A percentile compares a stretch with the other conserved stretches of the same genome.
These are phyloP conservation scores for Protaetia brevitarsis DNA, from an alignment of 1,140 invertebrate species.

Conservation along the genomic window DNA sequence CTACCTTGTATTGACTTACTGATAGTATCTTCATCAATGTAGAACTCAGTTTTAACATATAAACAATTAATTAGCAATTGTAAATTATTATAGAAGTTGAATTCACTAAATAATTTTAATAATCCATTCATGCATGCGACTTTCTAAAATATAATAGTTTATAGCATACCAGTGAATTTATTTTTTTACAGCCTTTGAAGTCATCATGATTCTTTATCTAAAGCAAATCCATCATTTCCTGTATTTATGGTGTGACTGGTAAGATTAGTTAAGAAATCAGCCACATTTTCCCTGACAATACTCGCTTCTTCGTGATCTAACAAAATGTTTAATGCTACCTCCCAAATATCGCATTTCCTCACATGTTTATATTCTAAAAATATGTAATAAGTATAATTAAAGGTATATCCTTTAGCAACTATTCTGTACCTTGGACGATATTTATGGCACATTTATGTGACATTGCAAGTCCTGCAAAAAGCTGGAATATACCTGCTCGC, in stretches of 20 bases:
- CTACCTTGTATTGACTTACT: background rate
- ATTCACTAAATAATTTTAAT: background rate
- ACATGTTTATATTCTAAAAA: conserved; percentile 37
- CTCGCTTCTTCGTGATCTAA: conserved; percentile 47
- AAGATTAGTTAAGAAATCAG: conserved; percentile 47
- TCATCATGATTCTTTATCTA: no score
- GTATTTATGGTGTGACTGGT: conserved; percentile 30
- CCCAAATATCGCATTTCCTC: conserved; percentile 33
- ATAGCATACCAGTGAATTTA: background rate
- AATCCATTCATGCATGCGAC: background rate
- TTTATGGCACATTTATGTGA: conserved; percentile 46
- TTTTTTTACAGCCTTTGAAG: background rate
- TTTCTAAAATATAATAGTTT: background rate
- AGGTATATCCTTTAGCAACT: background rate
- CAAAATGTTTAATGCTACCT: conserved; percentile 40
- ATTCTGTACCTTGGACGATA: conserved; percentile 44
- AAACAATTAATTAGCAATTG: background rate
- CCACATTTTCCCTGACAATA: conserved; percentile 49
- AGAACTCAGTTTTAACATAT: background rate
- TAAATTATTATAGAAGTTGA: conserved; percentile 9
- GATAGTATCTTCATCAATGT: background rate
- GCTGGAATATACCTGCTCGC: conserved; percentile 52
- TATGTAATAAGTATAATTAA: conserved; percentile 19
- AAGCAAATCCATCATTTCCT: background rate
- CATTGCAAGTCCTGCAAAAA: conserved; percentile 50